These are phyloP conservation scores for Helicolenus hilgendorfi DNA, from an alignment of 2,797 vertebrate genomes.

Conservation along the genomic window DNA sequence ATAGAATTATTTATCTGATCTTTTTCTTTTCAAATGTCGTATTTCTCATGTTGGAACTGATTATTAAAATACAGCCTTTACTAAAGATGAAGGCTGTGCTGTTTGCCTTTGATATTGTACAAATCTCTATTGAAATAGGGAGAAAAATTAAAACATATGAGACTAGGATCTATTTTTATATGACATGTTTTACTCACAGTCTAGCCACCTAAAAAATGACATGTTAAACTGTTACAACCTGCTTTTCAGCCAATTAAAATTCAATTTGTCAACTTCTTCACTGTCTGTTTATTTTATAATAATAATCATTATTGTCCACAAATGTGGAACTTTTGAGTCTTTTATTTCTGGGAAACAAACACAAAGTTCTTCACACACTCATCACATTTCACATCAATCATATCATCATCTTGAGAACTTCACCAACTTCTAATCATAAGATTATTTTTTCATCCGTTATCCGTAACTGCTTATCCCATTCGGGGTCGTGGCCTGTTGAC, in stretches of 20 bases:
- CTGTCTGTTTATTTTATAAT: neutral
- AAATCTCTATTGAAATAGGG: neutral
- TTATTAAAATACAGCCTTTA: neutral
- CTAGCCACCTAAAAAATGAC: neutral
- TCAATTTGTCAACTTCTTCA: neutral
- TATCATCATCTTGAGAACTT: neutral
- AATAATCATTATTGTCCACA: too few relatives aligned
- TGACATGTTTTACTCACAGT: neutral
- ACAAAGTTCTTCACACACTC: neutral
- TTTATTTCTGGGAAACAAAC: neutral
- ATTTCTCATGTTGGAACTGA: neutral
- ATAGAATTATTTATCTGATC: neutral
- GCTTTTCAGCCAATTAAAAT: constrained; percentile 60
- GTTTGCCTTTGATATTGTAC: constrained; percentile 31
- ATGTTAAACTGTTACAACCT: neutral
- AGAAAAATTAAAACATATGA: neutral
- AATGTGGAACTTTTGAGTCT: neutral
- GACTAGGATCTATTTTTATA: constrained; percentile 70
- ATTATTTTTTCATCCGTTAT: too few relatives aligned
- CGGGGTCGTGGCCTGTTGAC: too few relatives aligned
- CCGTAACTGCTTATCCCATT: too few relatives aligned
- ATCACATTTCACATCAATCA: neutral
- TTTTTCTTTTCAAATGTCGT: neutral
- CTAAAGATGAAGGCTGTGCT: neutral
- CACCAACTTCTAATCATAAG: neutral